Evolutionary conservation across 2,888 invertebrate species (phyloP), one percentile per base, ranked within the genome.

Genomic region (Cylindroiulus punctatus): DNA sequence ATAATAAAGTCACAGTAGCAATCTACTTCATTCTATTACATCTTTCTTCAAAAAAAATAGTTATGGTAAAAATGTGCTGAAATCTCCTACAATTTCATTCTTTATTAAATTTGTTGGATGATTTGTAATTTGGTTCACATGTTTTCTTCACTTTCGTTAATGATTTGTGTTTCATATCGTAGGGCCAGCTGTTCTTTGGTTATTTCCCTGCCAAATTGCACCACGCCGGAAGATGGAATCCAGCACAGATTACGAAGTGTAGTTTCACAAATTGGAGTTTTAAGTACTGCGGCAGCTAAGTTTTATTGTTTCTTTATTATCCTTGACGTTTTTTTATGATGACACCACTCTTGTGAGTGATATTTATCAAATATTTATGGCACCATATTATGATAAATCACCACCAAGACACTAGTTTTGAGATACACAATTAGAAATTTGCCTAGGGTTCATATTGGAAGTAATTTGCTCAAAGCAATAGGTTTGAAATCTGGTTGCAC

Each of bases 141-240:
- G 76, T 26, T 10, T 76, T 76, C 76, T 76, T 76, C n/a, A 76
- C 76, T 22, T 76, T 76, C n/a, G 10, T 7, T 76, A 10, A 26
- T 65, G 30, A 19, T 85, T 36, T 81, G 4, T 57, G 3, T 19
- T 57, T 57, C 7, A 65, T 65, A 17, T 81, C 88, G 87, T 26
- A 91, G 91, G 94, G 86, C 94, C 95, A 90, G 94, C 95, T 1
- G 90, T 93, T 0, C 90, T 94, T 10, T 96, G 96, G 95, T 90
- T 96, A 84, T 91, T 95, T 89, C 95, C 95, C 44, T 94, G 95
- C 89, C 92, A 93, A 30, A 92, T 91, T 88, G 91, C 92, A 44
- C 92, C 92, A 65, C 65, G 26, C n/a, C 87, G 91, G 90, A 89
- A 89, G 90, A 90, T 91, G 86, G 89, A 90, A 44, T 90, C 91